phyloP scores from a whole-genome alignment of 2,113 vertebrate species.

The Struthidea cinerea region DNA sequence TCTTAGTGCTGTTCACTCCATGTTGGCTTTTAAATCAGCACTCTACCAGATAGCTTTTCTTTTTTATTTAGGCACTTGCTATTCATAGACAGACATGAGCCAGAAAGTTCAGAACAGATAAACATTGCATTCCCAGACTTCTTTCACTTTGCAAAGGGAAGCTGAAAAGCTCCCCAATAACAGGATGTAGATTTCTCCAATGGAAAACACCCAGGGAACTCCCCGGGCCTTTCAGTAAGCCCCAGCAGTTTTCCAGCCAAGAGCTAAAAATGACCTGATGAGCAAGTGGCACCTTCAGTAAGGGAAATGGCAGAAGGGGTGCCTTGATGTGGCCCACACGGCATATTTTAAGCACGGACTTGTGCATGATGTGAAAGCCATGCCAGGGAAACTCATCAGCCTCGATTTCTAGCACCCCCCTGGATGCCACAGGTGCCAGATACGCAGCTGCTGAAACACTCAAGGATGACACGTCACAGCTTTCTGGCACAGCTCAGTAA shows the following conservation, averaged over 20 bases:
- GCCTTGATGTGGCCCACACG: background rate
- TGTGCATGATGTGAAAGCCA: background rate
- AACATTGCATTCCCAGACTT: background rate
- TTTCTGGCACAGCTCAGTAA: background rate
- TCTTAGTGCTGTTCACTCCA: background rate
- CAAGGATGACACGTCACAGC: accelerated
- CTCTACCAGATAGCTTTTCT: background rate
- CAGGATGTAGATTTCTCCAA: background rate
- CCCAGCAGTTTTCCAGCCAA: background rate
- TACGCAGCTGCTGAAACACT: accelerated
- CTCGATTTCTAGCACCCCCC: background rate
- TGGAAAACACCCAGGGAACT: background rate
- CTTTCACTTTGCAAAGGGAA: background rate
- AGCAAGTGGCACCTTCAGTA: background rate
- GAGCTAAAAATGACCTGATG: background rate
- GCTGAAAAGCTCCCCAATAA: background rate
- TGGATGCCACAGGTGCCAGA: background rate
- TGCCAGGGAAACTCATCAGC: background rate
- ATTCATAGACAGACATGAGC: background rate
- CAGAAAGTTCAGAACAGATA: background rate
- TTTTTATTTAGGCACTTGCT: background rate
- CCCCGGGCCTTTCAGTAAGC: background rate
- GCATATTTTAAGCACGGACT: background rate
- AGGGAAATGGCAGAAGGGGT: background rate
- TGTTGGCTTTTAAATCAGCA: background rate